Evolutionary conservation across 2,113 vertebrate genomes (phyloP).

Genomic region (Mixornis gularis): DNA sequence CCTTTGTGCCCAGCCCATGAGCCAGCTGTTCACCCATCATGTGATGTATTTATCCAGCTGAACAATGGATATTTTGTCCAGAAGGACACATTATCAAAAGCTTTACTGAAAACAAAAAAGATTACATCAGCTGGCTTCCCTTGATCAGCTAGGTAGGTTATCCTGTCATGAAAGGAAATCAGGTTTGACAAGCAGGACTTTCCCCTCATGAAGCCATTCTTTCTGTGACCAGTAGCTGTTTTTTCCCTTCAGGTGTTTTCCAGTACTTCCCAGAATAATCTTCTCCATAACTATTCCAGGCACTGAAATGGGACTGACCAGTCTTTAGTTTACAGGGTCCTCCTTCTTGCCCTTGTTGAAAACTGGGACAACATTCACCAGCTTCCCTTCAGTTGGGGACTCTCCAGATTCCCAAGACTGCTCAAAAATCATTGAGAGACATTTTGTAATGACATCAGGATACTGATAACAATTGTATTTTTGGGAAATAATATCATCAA

Average conservation of each 20-base stretch:
- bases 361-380: neutral
- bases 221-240: neutral
- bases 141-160: neutral
- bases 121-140: neutral
- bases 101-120: neutral
- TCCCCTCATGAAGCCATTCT: too few species aligned
- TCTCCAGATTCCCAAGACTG: neutral
- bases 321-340: neutral
- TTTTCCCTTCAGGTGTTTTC: neutral
- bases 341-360: neutral
- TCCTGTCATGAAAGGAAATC: neutral
- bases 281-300: neutral
- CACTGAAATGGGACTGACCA: neutral
- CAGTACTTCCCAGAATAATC: neutral
- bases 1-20: neutral
- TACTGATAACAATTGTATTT: neutral
- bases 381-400: neutral
- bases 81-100: neutral
- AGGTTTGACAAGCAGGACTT: neutral
- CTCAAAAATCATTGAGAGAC: neutral
- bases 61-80: neutral
- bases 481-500: neutral
- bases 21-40: neutral
- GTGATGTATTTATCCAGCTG: neutral
- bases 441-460: neutral